Evolutionary conservation across 2,113 vertebrate species (phyloP).

Genomic region (Cygnus buccinator): DNA sequence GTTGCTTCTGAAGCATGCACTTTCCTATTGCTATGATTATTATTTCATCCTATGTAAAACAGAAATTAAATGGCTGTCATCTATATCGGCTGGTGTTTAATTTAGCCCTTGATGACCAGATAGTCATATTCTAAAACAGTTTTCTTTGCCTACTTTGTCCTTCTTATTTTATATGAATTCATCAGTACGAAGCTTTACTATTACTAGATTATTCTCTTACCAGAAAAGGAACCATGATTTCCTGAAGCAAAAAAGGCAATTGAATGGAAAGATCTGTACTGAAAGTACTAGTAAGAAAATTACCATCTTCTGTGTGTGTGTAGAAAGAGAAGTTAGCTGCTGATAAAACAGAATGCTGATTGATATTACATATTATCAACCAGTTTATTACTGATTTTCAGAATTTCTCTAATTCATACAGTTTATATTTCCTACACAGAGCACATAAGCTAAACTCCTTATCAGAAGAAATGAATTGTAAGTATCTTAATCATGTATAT

Average conservation of each 20-base stretch:
- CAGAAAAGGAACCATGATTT: not conserved
- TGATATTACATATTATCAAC: not conserved
- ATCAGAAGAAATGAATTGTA: not conserved
- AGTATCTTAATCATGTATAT: not conserved
- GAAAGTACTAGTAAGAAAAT: not conserved
- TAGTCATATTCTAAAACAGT: not conserved
- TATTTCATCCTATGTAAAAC: not conserved
- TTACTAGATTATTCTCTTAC: not conserved
- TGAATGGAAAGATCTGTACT: not conserved
- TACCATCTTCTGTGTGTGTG: not conserved
- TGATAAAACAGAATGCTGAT: not conserved
- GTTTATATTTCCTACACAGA: not conserved
- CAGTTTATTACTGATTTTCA: not conserved
- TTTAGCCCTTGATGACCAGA: not conserved
- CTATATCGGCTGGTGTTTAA: not conserved
- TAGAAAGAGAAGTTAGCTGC: not conserved
- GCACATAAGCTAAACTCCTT: not conserved
- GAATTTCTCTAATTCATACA: not conserved
- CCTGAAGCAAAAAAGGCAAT: not conserved
- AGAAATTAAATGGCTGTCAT: not conserved
- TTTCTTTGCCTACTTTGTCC: not conserved
- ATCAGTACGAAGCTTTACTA: not conserved
- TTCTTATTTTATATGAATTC: not conserved
- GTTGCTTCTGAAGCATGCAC: not conserved
- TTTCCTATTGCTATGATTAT: accelerated